Conservation (phyloP, 2,113 vertebrate species). For the Chaetura pelagica region DNA sequence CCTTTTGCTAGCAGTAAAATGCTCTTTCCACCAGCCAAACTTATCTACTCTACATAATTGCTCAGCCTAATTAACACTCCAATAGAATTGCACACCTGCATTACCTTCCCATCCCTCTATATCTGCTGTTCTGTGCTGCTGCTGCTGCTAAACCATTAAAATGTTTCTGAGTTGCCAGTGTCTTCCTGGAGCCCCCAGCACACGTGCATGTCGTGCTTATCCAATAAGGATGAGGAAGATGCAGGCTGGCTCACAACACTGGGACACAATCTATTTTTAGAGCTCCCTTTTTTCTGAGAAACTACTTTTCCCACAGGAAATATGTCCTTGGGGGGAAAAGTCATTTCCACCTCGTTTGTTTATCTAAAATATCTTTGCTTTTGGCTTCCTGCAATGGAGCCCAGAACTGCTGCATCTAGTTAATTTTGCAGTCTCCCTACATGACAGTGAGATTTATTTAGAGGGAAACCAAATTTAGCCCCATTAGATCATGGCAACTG, state of each 20-base stretch:
- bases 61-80: slow-evolving; percentile 24
- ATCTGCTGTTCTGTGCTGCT: background rate
- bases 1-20: background rate
- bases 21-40: background rate
- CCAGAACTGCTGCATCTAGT: slow-evolving; percentile 63
- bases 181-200: background rate
- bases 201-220: fast-evolving
- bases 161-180: background rate
- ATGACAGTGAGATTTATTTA: slow-evolving; percentile 63
- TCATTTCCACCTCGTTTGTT: slow-evolving; percentile 67
- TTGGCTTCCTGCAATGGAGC: slow-evolving; percentile 49
- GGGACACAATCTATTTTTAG: slow-evolving; percentile 40
- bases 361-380: slow-evolving; percentile 65
- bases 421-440: slow-evolving; percentile 49
- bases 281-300: background rate
- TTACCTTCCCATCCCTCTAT: background rate
- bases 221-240: background rate
- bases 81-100: background rate
- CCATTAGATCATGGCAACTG: slow-evolving; percentile 38
- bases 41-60: background rate
- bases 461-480: slow-evolving; percentile 68
- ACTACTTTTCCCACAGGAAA: slow-evolving; percentile 44
- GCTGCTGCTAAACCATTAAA: background rate
- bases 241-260: slow-evolving; percentile 18
- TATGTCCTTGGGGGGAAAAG: slow-evolving; percentile 41